phyloP scores from a whole-genome alignment of 2,113 vertebrate genomes.

The Laticauda laticaudata region DNA sequence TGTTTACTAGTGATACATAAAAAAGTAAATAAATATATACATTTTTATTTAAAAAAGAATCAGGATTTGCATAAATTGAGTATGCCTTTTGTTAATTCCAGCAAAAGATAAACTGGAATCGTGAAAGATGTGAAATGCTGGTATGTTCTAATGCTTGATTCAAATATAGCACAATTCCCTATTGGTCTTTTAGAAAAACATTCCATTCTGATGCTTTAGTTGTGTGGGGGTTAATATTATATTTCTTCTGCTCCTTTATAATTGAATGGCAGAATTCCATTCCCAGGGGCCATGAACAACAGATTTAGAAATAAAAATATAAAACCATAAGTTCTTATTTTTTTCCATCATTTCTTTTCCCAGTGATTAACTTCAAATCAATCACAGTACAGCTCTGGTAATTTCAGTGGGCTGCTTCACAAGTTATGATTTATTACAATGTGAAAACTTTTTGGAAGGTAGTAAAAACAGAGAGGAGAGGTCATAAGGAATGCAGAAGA shows the following conservation, averaged over 20 bases:
- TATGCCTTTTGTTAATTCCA: background rate
- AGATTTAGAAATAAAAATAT: conserved; percentile 5
- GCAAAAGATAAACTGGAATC: background rate
- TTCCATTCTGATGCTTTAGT: accelerated
- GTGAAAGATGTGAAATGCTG: background rate
- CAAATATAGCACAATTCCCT: background rate
- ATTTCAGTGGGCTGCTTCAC: conserved; percentile 48
- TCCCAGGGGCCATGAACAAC: background rate
- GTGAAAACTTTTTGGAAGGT: conserved; percentile 39
- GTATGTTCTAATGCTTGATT: background rate
- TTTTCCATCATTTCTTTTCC: background rate
- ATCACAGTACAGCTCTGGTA: conserved; percentile 37
- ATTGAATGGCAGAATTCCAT: conserved; percentile 12
- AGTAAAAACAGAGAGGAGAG: conserved; percentile 32
- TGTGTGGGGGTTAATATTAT: background rate
- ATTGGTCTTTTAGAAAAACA: background rate
- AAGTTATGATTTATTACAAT: conserved; percentile 38
- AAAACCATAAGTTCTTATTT: background rate
- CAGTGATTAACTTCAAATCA: conserved; percentile 40
- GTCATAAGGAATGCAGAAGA: conserved; percentile 43
- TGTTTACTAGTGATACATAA: background rate
- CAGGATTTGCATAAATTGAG: background rate
- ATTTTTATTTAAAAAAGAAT: background rate
- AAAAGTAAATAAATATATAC: background rate
- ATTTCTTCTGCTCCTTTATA: background rate